Percentiles rank a stretch among this genome's conserved stretches.
phyloP scores from a whole-genome alignment of 2,888 invertebrate species.

The Lycophotia porphyrea region DNA sequence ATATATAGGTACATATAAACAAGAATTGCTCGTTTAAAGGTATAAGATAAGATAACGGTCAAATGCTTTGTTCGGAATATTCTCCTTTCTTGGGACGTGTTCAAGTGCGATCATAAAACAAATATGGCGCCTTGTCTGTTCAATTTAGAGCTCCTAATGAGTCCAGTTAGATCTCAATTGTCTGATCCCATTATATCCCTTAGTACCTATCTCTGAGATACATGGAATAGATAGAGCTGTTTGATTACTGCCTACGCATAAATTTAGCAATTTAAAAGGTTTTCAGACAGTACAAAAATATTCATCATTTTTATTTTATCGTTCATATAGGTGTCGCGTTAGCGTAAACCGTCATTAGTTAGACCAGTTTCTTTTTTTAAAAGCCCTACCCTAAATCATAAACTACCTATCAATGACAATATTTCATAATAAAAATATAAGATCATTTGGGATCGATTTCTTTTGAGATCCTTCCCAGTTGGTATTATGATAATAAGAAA shows the following conservation, averaged over 20 bases:
- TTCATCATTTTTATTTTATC: too few relatives aligned
- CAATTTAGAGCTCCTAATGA: conserved; percentile 48
- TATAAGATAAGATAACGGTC: too few relatives aligned
- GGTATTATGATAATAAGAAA: not conserved
- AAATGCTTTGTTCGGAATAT: not conserved
- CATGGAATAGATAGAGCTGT: not conserved
- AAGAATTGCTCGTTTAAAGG: too few relatives aligned
- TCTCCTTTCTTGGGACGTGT: not conserved
- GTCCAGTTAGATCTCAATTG: conserved; percentile 42
- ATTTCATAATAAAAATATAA: not conserved
- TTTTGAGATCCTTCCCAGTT: not conserved
- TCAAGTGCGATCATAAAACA: conserved; percentile 36
- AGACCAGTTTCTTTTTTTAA: not conserved
- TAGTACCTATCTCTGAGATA: conserved; percentile 21
- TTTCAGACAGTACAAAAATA: not conserved
- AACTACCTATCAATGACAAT: not conserved
- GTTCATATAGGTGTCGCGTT: not conserved
- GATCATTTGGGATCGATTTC: not conserved
- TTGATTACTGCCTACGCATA: not conserved
- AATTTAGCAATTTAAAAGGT: not conserved
- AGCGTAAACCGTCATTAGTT: not conserved
- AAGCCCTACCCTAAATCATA: not conserved
- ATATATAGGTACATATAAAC: too few relatives aligned
- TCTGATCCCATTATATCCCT: conserved; percentile 29
- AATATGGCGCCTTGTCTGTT: conserved; percentile 38